Evolutionary conservation across 2,113 vertebrate species (phyloP).

Genomic region (Campylorhamphus procurvoides): DNA sequence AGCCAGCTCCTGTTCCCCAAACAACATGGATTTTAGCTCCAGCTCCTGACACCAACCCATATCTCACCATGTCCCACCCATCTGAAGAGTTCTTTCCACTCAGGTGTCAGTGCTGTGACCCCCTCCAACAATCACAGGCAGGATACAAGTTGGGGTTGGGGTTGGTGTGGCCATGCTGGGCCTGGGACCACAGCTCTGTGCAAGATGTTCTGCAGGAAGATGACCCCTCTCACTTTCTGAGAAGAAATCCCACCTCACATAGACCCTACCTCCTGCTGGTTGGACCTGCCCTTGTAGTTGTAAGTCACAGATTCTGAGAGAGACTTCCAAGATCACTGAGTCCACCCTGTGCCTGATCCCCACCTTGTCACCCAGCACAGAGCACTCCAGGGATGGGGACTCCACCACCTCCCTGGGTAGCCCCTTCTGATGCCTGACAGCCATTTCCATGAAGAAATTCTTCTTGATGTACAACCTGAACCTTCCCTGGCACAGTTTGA

Average conservation of each 20-base stretch:
- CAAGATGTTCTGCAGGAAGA: not conserved
- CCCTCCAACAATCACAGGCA: accelerated
- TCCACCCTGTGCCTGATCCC: too few species aligned
- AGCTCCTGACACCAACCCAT: not conserved
- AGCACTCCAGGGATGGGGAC: not conserved
- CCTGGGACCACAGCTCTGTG: not conserved
- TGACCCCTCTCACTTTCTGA: not conserved
- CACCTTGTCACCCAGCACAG: not conserved
- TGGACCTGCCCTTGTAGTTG: not conserved
- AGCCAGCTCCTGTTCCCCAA: not conserved
- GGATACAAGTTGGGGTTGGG: not conserved
- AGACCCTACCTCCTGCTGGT: not conserved
- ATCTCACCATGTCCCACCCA: not conserved
- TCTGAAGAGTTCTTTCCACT: not conserved
- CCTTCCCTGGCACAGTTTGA: not conserved
- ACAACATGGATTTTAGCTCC: accelerated
- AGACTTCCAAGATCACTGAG: not conserved
- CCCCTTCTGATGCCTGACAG: not conserved
- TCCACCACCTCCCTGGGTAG: not conserved
- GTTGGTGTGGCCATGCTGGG: accelerated
- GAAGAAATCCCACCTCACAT: not conserved
- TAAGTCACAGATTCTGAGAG: not conserved
- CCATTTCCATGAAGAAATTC: not conserved
- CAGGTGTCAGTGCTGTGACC: accelerated
- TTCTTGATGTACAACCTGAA: accelerated